Percentiles rank a stretch among this genome's conserved stretches.
These are phyloP conservation scores for Illadopsis cleaveri DNA, from an alignment of 2,113 vertebrate species.

Conservation along the genomic window DNA sequence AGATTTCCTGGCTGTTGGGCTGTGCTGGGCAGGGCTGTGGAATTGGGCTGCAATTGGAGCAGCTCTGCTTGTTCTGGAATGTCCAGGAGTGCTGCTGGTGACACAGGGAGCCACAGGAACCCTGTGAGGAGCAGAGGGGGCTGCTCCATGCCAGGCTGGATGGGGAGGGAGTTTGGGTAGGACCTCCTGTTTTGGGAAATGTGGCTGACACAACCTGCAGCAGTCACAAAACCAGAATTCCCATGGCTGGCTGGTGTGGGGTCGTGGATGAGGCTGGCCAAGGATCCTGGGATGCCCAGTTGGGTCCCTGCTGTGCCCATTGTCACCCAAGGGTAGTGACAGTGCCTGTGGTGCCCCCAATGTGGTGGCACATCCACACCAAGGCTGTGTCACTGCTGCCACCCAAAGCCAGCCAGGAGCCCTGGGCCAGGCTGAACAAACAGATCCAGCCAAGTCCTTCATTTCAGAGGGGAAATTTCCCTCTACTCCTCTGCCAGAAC, in stretches of 20 bases:
- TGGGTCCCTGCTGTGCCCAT: accelerated
- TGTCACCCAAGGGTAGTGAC: accelerated
- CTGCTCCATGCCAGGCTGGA: not conserved
- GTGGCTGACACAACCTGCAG: not conserved
- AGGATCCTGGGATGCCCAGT: accelerated
- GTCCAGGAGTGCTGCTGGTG: not conserved
- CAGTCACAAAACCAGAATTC: accelerated
- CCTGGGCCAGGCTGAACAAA: not conserved
- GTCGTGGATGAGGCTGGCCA: not conserved
- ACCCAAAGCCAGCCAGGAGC: not conserved
- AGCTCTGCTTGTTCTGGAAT: not conserved
- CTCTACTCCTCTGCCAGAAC: not conserved
- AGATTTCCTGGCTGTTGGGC: not conserved
- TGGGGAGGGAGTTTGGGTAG: accelerated
- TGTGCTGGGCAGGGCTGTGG: not conserved
- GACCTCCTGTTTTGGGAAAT: not conserved
- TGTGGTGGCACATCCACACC: not conserved
- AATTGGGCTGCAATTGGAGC: accelerated
- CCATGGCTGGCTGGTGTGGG: accelerated
- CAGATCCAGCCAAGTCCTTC: not conserved
- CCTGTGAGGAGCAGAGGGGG: not conserved
- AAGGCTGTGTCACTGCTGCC: not conserved
- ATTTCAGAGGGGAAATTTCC: not conserved
- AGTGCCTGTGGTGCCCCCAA: accelerated
- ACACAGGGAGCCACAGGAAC: not conserved